Conservation (phyloP, 1,140 invertebrate species). For the Bombus waltoni region DNA sequence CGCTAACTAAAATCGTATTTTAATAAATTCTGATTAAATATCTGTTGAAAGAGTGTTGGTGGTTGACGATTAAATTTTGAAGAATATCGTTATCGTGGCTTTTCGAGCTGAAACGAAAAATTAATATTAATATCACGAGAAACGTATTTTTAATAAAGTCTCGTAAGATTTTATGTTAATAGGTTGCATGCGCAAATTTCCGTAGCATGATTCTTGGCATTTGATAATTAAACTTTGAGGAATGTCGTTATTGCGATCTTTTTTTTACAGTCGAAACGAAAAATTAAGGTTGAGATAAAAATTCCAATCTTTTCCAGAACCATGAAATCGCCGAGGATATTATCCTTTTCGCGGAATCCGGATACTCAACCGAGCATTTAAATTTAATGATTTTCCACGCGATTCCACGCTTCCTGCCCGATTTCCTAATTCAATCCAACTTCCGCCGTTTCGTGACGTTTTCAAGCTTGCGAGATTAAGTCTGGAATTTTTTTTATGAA, state of each 20-base stretch:
- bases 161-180: not conserved
- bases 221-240: not conserved
- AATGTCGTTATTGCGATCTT: not conserved
- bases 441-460: not conserved
- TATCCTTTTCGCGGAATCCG: constrained; percentile 17
- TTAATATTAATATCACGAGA: not conserved
- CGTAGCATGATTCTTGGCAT: not conserved
- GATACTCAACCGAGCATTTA: constrained; percentile 31
- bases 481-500: not conserved
- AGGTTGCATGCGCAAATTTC: no score
- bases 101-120: not conserved
- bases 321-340: constrained; percentile 2
- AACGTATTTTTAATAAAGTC: not conserved
- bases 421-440: constrained; percentile 30
- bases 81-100: not conserved
- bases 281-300: not conserved
- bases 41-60: not conserved
- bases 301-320: not conserved
- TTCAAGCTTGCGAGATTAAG: not conserved
- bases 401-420: constrained; percentile 7
- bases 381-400: constrained; percentile 28
- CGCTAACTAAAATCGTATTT: not conserved
- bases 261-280: not conserved
- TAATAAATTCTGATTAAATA: not conserved
- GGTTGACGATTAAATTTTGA: not conserved